Conservation (phyloP, 23 tunicate genomes). For the Trididemnum clinides region DNA sequence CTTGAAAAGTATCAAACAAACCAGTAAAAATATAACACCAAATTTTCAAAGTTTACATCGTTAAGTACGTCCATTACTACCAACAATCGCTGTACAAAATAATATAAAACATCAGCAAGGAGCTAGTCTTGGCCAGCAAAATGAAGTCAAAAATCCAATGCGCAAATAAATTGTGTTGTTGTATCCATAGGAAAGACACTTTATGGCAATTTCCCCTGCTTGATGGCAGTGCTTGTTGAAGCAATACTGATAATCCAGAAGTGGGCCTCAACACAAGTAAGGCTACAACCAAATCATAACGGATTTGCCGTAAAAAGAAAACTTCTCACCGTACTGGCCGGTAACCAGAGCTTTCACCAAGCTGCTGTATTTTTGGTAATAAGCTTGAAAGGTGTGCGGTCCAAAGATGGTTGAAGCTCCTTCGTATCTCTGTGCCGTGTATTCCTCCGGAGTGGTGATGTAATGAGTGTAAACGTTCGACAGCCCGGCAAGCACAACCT, state of each 20-base stretch:
- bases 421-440: conserved; percentile 93
- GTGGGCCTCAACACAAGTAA: background rate
- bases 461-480: conserved; percentile 98
- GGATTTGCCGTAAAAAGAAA: background rate
- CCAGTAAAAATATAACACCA: too few species aligned
- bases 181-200: too few species aligned
- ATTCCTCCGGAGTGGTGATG: conserved; percentile 94
- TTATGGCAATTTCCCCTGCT: too few species aligned
- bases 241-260: background rate
- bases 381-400: conserved; percentile 87
- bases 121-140: too few species aligned
- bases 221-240: background rate
- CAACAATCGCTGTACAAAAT: too few species aligned
- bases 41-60: too few species aligned
- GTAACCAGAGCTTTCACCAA: conserved; percentile 39
- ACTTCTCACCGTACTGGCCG: conserved; percentile 50
- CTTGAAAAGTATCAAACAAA: too few species aligned
- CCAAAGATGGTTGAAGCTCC: conserved; percentile 95
- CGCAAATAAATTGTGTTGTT: too few species aligned
- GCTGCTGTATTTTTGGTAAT: conserved; percentile 62
- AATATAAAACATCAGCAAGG: too few species aligned
- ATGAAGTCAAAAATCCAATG: too few species aligned
- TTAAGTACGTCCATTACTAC: too few species aligned
- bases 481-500: conserved; percentile 89
- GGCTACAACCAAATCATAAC: background rate